Evolutionary conservation across 2,113 vertebrate genomes (phyloP).

Genomic region (Gobio gobio): DNA sequence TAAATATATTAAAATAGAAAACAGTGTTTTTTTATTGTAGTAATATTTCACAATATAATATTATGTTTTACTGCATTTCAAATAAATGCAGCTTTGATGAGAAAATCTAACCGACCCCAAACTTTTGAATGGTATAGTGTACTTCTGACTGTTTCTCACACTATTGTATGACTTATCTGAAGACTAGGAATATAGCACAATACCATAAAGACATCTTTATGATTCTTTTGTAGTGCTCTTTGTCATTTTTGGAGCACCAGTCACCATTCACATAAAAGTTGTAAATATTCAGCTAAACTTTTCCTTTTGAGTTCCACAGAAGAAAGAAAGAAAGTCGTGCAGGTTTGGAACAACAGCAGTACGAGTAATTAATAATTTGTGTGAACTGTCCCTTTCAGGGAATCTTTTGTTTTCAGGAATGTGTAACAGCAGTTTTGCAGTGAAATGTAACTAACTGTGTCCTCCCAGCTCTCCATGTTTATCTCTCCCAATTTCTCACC

Average conservation of each 20-base stretch:
- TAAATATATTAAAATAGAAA: background rate
- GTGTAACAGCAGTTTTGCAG: background rate
- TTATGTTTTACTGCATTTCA: background rate
- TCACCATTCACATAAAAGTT: background rate
- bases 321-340: background rate
- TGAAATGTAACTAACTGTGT: background rate
- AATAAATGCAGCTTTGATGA: background rate
- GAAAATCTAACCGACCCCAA: background rate
- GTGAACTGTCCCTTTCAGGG: conserved; percentile 12
- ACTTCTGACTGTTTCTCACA: background rate
- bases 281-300: background rate
- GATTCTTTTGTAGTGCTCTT: background rate
- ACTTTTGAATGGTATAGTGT: background rate
- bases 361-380: background rate
- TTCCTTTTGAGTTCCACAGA: background rate
- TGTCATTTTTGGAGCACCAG: background rate
- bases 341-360: background rate
- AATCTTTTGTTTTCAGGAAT: background rate
- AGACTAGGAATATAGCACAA: background rate
- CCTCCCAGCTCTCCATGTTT: background rate
- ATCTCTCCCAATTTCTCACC: background rate
- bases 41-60: background rate
- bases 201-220: background rate
- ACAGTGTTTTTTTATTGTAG: no score
- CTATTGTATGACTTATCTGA: background rate